phyloP scores from a whole-genome alignment of 2,888 invertebrate genomes.

The Tachina lurida region DNA sequence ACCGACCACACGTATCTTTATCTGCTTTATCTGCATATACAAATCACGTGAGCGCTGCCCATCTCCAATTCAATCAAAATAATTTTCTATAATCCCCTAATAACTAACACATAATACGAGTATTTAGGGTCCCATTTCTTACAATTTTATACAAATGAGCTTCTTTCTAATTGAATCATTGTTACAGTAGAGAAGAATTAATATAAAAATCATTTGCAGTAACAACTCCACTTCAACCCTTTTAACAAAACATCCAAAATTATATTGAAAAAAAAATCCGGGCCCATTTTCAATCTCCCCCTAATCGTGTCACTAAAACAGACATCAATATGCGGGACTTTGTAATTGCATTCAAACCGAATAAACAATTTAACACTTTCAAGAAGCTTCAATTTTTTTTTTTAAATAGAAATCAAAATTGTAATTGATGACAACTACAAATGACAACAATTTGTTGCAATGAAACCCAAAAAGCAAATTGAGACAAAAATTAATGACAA shows the following conservation, averaged over 20 bases:
- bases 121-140: background rate
- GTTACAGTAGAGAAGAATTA: background rate
- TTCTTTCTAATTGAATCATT: conserved; percentile 25
- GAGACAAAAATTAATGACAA: conserved; percentile 61
- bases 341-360: conserved; percentile 8
- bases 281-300: conserved; percentile 21
- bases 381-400: background rate
- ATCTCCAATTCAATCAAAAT: too few species aligned
- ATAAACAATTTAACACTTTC: conserved; percentile 39
- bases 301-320: background rate
- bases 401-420: conserved; percentile 46
- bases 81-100: too few species aligned
- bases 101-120: background rate
- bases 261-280: conserved; percentile 19
- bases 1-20: too few species aligned
- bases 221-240: background rate
- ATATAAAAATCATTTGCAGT: background rate
- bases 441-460: conserved; percentile 63
- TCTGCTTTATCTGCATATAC: too few species aligned
- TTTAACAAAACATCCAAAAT: background rate
- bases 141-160: background rate
- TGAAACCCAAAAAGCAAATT: conserved; percentile 43
- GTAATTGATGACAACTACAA: conserved; percentile 68
- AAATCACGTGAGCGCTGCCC: too few species aligned
- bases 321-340: conserved; percentile 43